Evolutionary conservation across 2,113 vertebrate species (phyloP).

Genomic region (Setophaga coronata): DNA sequence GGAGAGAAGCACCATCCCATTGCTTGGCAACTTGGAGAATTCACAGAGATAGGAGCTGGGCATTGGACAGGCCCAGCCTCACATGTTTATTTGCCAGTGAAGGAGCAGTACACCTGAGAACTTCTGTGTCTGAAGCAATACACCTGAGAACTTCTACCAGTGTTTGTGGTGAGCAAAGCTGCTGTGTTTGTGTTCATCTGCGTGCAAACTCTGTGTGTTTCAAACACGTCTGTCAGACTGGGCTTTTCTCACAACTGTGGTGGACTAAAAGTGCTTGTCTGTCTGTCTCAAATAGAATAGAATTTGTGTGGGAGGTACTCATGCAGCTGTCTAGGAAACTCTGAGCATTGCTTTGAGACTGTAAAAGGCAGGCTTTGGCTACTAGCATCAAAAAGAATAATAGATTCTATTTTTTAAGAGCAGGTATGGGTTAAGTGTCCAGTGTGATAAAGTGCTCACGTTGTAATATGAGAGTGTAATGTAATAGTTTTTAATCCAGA

Average conservation of each 20-base stretch:
- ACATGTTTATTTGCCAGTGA: not conserved
- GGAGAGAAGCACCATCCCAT: not conserved
- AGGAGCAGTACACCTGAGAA: not conserved
- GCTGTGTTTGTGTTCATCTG: not conserved
- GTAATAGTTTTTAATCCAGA: not conserved
- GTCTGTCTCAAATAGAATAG: not conserved
- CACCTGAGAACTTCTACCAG: not conserved
- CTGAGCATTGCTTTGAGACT: not conserved
- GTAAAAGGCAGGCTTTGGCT: not conserved
- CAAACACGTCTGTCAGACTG: not conserved
- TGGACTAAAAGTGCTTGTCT: not conserved
- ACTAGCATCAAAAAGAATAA: not conserved
- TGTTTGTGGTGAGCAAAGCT: not conserved
- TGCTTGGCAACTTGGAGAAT: not conserved
- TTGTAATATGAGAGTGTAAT: not conserved
- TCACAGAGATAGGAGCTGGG: not conserved
- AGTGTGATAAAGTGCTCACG: not conserved
- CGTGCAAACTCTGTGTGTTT: rapidly evolving
- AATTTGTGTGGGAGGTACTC: slow-evolving; percentile 32
- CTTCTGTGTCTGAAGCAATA: not conserved
- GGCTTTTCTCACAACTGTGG: not conserved
- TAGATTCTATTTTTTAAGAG: not conserved
- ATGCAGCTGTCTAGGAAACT: slow-evolving; percentile 18
- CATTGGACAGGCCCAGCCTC: rapidly evolving
- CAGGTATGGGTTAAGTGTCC: not conserved